Base-by-base conservation (phyloP, 2,113 vertebrate genomes). In the Pollimyrus isidori region DNA sequence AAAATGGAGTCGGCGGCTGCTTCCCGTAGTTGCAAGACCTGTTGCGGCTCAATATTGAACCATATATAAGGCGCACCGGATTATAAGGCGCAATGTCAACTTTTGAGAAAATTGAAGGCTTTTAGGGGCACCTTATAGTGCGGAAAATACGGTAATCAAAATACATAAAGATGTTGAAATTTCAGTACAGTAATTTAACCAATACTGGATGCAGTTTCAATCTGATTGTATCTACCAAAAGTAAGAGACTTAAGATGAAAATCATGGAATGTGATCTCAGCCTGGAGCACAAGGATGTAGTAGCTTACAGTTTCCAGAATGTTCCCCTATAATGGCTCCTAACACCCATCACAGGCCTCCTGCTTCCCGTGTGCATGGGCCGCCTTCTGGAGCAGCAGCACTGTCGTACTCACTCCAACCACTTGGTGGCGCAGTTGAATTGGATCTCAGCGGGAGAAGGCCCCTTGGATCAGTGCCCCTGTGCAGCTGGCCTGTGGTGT, bases 341-440 rank as follows among this genome's bases (percentile, higher is more conserved):
- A 13, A 69, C 35, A 0, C 26, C 39, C 50, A n/a, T 1, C 26
- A 3, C 3, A 99, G 98, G 96, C 58, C 94, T 99, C 0, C 92
- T 99, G 90, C 98, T 97, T 30, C 98, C 98, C 0, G 97, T 99
- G 89, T 99, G 98, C 90, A 97, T 95, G 3, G 96, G 97, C 0
- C 93, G 96, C 89, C 96, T 96, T 0, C 45, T 92, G 90, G 96
- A 96, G 89, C 96, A 96, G 0, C 96, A 98, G 65, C 94, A 94
- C 19, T 99, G 98, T 91, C 92, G 94, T 0, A 96, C 95, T 85
- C 96, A 96, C 53, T 94, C 96, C 2, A 97, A 97, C 92, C 95
- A 96, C 45, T 92, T 98, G 19, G 96, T 97, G 91, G 97, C 97
- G 89, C 95, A 99, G 53, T 95, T 99, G 93, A 95, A 96, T 91